These are phyloP conservation scores for Lepilemur ruficaudatus DNA, from an alignment of 2,797 vertebrate genomes.

Conservation along the genomic window DNA sequence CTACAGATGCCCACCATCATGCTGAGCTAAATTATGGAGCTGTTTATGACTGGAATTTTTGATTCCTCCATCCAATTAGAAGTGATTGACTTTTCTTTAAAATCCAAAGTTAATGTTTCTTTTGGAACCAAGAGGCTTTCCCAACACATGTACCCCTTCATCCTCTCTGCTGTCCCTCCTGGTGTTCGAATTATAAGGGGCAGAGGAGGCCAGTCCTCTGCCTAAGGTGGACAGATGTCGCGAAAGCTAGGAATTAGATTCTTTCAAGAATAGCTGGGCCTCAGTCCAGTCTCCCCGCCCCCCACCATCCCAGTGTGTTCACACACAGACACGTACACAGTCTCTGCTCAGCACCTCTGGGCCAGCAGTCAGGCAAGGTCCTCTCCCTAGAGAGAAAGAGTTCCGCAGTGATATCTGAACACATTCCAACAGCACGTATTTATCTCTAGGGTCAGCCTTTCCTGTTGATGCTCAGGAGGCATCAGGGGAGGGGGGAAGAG, in stretches of 20 bases:
- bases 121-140: neutral
- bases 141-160: neutral
- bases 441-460: slow-evolving; percentile 72
- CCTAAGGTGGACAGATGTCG: neutral
- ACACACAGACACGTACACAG: neutral
- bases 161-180: neutral
- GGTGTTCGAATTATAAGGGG: neutral
- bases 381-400: neutral
- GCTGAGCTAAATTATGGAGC: neutral
- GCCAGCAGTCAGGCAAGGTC: neutral
- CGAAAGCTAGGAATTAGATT: neutral
- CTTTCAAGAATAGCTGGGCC: neutral
- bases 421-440: slow-evolving; percentile 61
- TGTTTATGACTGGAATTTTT: neutral
- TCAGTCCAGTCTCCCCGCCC: neutral
- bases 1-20: neutral
- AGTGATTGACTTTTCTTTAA: neutral
- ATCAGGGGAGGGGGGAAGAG: neutral
- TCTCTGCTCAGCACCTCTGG: neutral
- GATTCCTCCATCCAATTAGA: neutral
- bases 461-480: slow-evolving; percentile 51
- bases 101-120: neutral
- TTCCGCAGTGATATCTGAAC: slow-evolving; percentile 4
- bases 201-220: neutral
- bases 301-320: neutral